Evolutionary conservation across 2,797 vertebrate genomes (phyloP).

Genomic region (Propithecus deckenii): DNA sequence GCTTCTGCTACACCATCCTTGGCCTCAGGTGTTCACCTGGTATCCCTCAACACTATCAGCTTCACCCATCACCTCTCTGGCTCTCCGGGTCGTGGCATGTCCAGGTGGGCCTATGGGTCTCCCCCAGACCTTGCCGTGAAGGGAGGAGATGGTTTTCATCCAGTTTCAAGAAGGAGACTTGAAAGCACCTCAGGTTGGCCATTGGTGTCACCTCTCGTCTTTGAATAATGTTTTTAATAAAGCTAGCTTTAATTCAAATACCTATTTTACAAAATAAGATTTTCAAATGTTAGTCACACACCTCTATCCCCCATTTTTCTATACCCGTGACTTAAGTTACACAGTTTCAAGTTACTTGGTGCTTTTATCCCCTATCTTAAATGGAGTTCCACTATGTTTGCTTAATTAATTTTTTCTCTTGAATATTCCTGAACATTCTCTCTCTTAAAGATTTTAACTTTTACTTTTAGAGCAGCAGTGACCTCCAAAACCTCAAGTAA

Average conservation of each 20-base stretch:
- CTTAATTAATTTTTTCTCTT: neutral
- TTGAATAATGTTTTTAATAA: neutral
- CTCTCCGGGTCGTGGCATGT: neutral
- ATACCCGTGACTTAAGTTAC: neutral
- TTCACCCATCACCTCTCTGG: neutral
- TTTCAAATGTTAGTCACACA: neutral
- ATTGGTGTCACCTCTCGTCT: neutral
- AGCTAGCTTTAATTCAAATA: neutral
- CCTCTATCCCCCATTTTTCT: neutral
- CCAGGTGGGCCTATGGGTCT: neutral
- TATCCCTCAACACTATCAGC: neutral
- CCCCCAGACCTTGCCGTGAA: neutral
- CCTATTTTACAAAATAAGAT: neutral
- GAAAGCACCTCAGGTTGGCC: neutral
- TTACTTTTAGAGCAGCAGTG: neutral
- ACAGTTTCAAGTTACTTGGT: neutral
- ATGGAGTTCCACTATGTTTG: neutral
- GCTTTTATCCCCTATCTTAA: neutral
- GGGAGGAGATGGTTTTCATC: neutral
- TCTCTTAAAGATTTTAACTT: neutral
- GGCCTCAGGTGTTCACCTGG: neutral
- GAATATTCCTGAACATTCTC: neutral
- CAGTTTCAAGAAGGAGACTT: neutral
- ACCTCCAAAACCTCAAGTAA: neutral
- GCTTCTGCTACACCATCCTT: neutral